Evolutionary conservation across 2,888 invertebrate species (phyloP), one percentile per base, ranked within the genome.

Genomic region (Malacosoma neustria): DNA sequence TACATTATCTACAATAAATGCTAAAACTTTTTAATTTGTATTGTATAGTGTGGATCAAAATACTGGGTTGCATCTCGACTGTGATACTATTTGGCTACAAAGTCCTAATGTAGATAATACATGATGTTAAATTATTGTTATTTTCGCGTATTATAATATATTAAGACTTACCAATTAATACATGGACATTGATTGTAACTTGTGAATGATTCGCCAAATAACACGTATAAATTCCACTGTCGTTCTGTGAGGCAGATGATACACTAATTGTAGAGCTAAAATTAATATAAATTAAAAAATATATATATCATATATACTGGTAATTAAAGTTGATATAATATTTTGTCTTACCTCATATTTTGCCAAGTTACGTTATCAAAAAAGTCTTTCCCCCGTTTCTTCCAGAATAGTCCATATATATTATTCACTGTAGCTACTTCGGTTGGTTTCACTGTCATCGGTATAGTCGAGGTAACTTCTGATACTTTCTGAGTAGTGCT

Each of bases 151-250:
- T n/a, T n/a, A 7, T 22, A 22, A 2, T 9, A 22, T 1, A 22
- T 22, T 7, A 22, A 22, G 5, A 66, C 84, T 86, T 79, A 91
- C 91, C 91, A 65, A 90, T 91, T 45, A 91, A 73, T 38, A 91
- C 90, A 57, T 91, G 91, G 38, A 91, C 90, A 61, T 91, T 89
- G 38, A 91, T 89, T 14, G 87, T 84, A 11, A 88, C 89, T 56
- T 88, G 89, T 35, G 90, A 90, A 52, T 90, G 88, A 56, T 90
- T 88, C 45, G 88, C 88, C 46, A 91, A 80, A 36, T 88, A 82
- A 62, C 91, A 91, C 14, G 88, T 87, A 59, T 91, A 91, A 29
- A 88, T 87, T 9, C 91, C 91, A 54, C 89, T 90, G 61, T 91
- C 91, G 40, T 87, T 87, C 60, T 90, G 89, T 43, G 88, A 88